Base-by-base conservation (phyloP, 2,113 vertebrate genomes). In the Malaclemys terrapin region DNA sequence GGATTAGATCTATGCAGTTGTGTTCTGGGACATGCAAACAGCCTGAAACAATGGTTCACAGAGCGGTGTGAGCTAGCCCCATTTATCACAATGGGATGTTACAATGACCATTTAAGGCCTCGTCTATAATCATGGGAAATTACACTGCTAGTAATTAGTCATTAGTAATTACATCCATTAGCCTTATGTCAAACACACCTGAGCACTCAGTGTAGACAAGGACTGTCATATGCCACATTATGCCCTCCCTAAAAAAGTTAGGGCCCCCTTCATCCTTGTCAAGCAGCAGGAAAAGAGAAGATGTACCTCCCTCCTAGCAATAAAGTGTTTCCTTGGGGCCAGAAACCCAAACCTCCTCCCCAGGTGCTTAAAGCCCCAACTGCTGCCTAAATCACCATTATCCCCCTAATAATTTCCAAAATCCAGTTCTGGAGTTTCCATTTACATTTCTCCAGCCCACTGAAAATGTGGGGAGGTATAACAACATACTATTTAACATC, bases 41-140 rank as follows among this genome's bases (percentile, higher is more conserved):
- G 29, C 12, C 31, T 65, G 31, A 65, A 35, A n/a, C 54, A 56
- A 56, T 25, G 89, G 14, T 19, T 90, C 0, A 0, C 88, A 49
- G 86, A 65, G 1, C 38, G 20, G 0, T 89, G n/a, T 11, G 49
- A 87, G 11, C 24, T 20, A 45, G 22, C 12, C 5, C 78, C 76
- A 25, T 13, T 76, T 27, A 47, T 0, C 1, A 8, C 45, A 84
- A 10, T 1, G 13, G 1, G 0, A 14, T 69, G 4, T 13, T n/a
- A 50, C 31, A 45, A 79, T 75, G 47, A 8, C 19, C 27, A 90
- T 10, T 78, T 81, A 19, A 89, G 50, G 10, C 65, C 69, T 35
- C 1, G 2, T 57, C 22, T 47, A 24, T 19, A 27, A 3, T 53
- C 17, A 53, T 0, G 35, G 19, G 13, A 85, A 65, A 35, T n/a